Evolutionary conservation across 2,113 vertebrate species (phyloP).

Genomic region (Larimichthys crocea): DNA sequence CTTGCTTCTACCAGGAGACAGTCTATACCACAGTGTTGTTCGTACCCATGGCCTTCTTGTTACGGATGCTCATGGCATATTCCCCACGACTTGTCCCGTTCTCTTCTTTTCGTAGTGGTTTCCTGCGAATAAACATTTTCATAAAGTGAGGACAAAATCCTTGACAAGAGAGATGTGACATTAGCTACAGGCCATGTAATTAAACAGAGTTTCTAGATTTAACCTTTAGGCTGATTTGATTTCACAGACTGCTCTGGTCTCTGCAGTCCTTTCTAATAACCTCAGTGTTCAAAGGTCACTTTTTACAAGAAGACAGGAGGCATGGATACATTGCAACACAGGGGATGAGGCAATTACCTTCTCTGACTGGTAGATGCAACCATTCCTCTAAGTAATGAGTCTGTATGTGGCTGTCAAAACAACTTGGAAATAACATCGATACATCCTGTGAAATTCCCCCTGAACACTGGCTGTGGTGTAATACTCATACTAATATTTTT

Average conservation of each 20-base stretch:
- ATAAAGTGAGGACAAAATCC: slow-evolving; percentile 51
- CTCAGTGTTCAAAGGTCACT: slow-evolving; percentile 76
- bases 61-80: slow-evolving; percentile 97
- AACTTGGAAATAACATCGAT: slow-evolving; percentile 61
- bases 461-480: slow-evolving; percentile 24
- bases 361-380: slow-evolving; percentile 61
- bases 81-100: slow-evolving; percentile 93
- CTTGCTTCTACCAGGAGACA: slow-evolving; percentile 55
- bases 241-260: slow-evolving; percentile 58
- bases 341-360: slow-evolving; percentile 70
- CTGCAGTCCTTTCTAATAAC: slow-evolving; percentile 75
- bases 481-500: slow-evolving; percentile 11
- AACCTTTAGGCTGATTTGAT: slow-evolving; percentile 74
- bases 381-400: slow-evolving; percentile 61
- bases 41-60: slow-evolving; percentile 89
- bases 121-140: slow-evolving; percentile 83
- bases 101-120: slow-evolving; percentile 97
- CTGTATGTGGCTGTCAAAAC: slow-evolving; percentile 63
- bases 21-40: slow-evolving; percentile 92
- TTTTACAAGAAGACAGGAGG: slow-evolving; percentile 65
- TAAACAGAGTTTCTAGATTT: slow-evolving; percentile 64
- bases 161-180: slow-evolving; percentile 30
- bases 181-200: slow-evolving; percentile 64
- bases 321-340: slow-evolving; percentile 64
- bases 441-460: slow-evolving; percentile 50